Conservation (phyloP, 2,113 vertebrate species). For the Talpa occidentalis region DNA sequence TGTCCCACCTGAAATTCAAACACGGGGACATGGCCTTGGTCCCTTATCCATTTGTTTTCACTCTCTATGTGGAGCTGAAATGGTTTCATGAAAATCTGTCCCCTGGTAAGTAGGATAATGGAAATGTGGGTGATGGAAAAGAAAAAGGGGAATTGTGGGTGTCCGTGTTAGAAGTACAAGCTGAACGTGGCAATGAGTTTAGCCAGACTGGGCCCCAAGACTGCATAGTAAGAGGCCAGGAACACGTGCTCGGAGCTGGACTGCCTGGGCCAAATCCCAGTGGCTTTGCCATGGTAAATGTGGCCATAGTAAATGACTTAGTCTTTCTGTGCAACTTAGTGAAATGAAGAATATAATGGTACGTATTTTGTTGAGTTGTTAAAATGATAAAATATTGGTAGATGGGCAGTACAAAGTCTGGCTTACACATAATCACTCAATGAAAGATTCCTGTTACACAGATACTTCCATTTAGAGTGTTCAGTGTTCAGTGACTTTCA, state of each 20-base stretch:
- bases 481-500: background rate
- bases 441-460: background rate
- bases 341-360: background rate
- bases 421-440: background rate
- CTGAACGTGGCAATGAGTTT: background rate
- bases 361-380: background rate
- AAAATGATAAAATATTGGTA: background rate
- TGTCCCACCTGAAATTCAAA: conserved; percentile 81
- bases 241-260: background rate
- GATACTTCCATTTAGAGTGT: conserved; percentile 27
- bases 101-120: conserved; percentile 60
- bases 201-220: background rate
- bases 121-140: background rate
- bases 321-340: conserved; percentile 6
- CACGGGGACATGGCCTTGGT: conserved; percentile 56
- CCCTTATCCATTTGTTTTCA: conserved; percentile 82
- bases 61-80: conserved; percentile 80
- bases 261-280: background rate
- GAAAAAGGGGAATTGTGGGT: background rate
- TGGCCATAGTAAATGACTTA: background rate
- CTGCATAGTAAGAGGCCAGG: background rate
- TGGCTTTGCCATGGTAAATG: background rate
- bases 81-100: conserved; percentile 51
- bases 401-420: background rate
- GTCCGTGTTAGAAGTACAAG: background rate